phyloP scores from a whole-genome alignment of 2,113 vertebrate species.

The Rattus norvegicus region DNA sequence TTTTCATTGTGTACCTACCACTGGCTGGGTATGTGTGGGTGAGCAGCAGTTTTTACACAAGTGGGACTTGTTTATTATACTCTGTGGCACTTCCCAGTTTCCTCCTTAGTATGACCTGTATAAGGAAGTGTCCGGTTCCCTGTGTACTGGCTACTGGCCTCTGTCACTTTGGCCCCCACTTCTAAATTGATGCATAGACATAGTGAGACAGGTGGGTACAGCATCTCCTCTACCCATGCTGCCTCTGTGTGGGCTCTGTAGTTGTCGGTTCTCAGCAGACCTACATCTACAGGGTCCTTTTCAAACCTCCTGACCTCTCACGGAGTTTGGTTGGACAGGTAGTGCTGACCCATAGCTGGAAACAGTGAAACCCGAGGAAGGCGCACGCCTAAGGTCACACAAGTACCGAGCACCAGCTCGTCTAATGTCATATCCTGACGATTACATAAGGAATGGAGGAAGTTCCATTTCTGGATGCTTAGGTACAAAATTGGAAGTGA shows the following conservation, averaged over 20 bases:
- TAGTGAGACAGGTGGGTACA: too few relatives aligned
- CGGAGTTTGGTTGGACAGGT: not conserved
- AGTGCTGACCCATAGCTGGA: not conserved
- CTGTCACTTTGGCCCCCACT: not conserved
- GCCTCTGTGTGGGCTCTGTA: not conserved
- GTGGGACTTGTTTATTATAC: not conserved
- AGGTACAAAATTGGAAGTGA: constrained; percentile 5
- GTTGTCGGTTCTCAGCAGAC: not conserved
- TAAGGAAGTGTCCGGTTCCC: not conserved
- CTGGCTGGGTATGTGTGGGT: not conserved
- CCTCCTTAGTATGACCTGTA: not conserved
- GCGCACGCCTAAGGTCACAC: not conserved
- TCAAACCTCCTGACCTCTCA: not conserved
- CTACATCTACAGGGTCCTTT: not conserved
- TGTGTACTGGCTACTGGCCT: not conserved
- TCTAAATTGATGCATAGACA: not conserved
- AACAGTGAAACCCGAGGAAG: not conserved
- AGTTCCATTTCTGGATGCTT: constrained; percentile 63
- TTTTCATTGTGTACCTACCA: not conserved
- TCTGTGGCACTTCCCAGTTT: not conserved
- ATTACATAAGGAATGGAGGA: constrained; percentile 39
- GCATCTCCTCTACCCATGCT: not conserved
- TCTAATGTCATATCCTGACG: not conserved
- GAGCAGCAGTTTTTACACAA: not conserved
- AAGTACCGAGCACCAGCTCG: not conserved